phyloP scores from a whole-genome alignment of 1,140 invertebrate genomes.

The Gonioctena quinquepunctata region DNA sequence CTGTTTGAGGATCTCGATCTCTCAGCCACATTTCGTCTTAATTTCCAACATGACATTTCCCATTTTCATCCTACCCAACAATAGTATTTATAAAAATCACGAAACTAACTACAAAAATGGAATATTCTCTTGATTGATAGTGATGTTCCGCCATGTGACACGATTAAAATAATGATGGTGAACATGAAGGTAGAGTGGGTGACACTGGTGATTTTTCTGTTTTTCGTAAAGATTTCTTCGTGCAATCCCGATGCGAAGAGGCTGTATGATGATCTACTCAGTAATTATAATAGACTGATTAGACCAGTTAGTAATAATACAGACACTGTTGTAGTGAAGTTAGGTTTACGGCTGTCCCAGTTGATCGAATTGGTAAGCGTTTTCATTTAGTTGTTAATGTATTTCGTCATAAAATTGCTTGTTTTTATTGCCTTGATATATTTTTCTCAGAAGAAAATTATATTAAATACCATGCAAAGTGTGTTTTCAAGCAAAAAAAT shows the following conservation, averaged over 20 bases:
- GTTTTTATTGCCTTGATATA: background rate
- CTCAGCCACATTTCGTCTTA: background rate
- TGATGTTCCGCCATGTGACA: too few species aligned
- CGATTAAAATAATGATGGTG: constrained; percentile 9
- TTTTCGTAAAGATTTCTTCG: constrained; percentile 24
- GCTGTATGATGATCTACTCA: constrained; percentile 92
- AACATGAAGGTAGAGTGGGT: constrained; percentile 8
- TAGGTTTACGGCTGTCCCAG: constrained; percentile 90
- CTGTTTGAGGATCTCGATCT: background rate
- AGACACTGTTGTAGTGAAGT: constrained; percentile 89
- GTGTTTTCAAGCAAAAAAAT: too few species aligned
- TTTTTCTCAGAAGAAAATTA: too few species aligned
- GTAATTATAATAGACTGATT: constrained; percentile 95
- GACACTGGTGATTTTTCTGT: constrained; percentile 21
- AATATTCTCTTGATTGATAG: too few species aligned
- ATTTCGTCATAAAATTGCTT: too few species aligned
- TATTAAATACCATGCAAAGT: background rate
- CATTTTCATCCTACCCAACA: constrained; percentile 14
- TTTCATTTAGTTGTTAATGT: too few species aligned
- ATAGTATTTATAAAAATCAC: constrained; percentile 5
- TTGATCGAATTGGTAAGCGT: constrained; percentile 90
- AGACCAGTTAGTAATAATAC: constrained; percentile 91
- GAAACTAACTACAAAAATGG: too few species aligned
- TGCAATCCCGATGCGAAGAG: constrained; percentile 88
- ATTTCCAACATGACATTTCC: background rate